A percentile compares a stretch with the other conserved stretches of the same genome.
phyloP scores from a whole-genome alignment of 2,797 vertebrate species.

The Rhabdophis nuchalis region DNA sequence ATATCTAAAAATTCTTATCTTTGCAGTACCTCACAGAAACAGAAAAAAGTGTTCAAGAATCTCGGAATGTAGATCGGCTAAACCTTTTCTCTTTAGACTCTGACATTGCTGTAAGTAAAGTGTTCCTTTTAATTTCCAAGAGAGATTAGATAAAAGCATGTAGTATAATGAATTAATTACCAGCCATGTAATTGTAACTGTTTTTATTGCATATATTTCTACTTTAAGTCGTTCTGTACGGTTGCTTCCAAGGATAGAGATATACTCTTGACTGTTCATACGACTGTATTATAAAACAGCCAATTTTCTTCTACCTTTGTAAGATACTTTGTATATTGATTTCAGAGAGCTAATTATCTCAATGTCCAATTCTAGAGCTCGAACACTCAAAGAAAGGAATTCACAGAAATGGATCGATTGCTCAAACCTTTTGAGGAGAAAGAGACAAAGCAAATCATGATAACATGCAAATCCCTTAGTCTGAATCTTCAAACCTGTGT shows the following conservation, averaged over 20 bases:
- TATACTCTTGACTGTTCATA: neutral
- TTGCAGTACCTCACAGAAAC: conserved; percentile 91
- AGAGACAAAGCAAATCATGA: conserved; percentile 85
- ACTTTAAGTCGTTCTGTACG: neutral
- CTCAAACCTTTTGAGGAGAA: conserved; percentile 90
- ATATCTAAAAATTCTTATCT: conserved; percentile 47
- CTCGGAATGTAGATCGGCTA: conserved; percentile 82
- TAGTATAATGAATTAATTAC: neutral
- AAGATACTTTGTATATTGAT: neutral
- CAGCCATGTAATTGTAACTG: neutral
- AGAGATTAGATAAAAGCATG: neutral
- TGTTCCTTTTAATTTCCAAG: neutral
- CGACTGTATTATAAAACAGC: neutral
- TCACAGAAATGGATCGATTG: conserved; percentile 66
- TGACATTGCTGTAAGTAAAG: conserved; percentile 83
- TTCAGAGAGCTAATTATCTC: neutral
- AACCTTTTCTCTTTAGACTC: conserved; percentile 95
- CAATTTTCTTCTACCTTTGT: neutral
- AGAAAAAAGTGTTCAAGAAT: conserved; percentile 84
- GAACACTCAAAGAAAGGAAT: conserved; percentile 81
- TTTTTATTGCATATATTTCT: neutral
- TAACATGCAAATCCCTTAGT: conserved; percentile 84
- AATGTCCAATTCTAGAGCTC: conserved; percentile 72
- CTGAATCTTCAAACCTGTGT: conserved; percentile 91
- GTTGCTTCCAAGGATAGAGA: neutral